phyloP scores from a whole-genome alignment of 2,113 vertebrate genomes.

The Hymenochirus boettgeri region DNA sequence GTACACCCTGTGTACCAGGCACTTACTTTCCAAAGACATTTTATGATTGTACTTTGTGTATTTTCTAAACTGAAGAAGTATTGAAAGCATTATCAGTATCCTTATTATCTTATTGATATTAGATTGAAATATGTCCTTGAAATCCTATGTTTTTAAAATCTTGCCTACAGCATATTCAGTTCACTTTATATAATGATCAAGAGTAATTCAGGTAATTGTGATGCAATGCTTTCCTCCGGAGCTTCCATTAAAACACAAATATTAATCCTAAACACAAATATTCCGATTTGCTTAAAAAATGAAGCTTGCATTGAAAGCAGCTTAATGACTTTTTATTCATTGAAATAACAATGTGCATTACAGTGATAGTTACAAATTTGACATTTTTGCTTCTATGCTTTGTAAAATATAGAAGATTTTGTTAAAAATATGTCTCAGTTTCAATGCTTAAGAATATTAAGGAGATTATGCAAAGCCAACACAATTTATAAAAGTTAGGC shows the following conservation, averaged over 20 bases:
- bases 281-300: slow-evolving; percentile 38
- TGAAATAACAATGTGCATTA: slow-evolving; percentile 24
- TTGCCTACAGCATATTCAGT: neutral
- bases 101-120: no score
- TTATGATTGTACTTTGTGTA: no score
- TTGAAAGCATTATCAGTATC: no score
- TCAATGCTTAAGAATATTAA: no score
- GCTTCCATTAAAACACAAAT: slow-evolving; percentile 23
- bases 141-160: neutral
- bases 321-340: slow-evolving; percentile 23
- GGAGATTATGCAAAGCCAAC: no score
- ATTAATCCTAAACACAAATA: slow-evolving; percentile 30
- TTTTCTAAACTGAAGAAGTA: no score
- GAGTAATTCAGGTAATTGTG: slow-evolving; percentile 28
- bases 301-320: slow-evolving; percentile 4
- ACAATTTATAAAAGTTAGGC: no score
- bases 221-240: slow-evolving; percentile 18
- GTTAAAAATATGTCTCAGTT: no score
- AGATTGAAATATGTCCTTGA: slow-evolving; percentile 4
- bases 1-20: no score
- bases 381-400: slow-evolving; percentile 5
- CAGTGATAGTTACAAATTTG: neutral
- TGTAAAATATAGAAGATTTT: neutral
- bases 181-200: slow-evolving; percentile 9
- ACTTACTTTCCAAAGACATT: no score